A percentile compares a stretch with the other conserved stretches of the same genome.
phyloP scores from a whole-genome alignment of 2,888 invertebrate species.

The Andrena flavipes region DNA sequence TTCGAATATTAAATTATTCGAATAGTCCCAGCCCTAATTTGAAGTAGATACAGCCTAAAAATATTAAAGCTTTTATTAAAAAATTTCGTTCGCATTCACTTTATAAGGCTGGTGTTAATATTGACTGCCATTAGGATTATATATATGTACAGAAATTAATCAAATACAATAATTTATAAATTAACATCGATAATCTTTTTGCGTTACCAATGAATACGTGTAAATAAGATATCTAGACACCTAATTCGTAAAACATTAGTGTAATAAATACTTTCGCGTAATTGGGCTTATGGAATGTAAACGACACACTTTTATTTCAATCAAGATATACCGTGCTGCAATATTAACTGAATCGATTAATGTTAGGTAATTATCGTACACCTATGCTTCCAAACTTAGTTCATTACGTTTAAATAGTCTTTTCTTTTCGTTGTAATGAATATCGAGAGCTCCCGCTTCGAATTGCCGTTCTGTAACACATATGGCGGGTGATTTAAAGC shows the following conservation, averaged over 20 bases:
- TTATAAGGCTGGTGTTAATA: constrained; percentile 54
- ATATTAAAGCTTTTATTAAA: constrained; percentile 49
- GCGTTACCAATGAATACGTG: constrained; percentile 19
- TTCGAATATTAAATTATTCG: too few species aligned
- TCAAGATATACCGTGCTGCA: constrained; percentile 34
- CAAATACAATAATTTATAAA: constrained; percentile 32
- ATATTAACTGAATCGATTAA: constrained; percentile 41
- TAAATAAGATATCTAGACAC: constrained; percentile 43
- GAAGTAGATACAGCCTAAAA: constrained; percentile 30
- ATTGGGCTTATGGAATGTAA: constrained; percentile 60
- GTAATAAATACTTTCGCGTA: constrained; percentile 43
- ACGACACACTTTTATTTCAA: constrained; percentile 49
- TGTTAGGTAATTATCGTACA: constrained; percentile 30
- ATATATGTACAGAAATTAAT: constrained; percentile 28
- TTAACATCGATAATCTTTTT: constrained; percentile 34
- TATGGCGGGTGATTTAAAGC: constrained; percentile 10
- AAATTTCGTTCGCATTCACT: constrained; percentile 27
- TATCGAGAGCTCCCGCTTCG: constrained; percentile 9
- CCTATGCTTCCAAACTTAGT: constrained; percentile 31
- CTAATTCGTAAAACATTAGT: constrained; percentile 40
- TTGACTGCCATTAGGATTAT: constrained; percentile 51
- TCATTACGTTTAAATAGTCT: constrained; percentile 31
- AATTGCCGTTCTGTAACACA: constrained; percentile 19
- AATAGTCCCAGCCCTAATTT: too few species aligned
- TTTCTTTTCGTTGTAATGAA: constrained; percentile 41